Evolutionary conservation across 2,797 vertebrate species (phyloP).

Genomic region (Protosalanx chinensis): DNA sequence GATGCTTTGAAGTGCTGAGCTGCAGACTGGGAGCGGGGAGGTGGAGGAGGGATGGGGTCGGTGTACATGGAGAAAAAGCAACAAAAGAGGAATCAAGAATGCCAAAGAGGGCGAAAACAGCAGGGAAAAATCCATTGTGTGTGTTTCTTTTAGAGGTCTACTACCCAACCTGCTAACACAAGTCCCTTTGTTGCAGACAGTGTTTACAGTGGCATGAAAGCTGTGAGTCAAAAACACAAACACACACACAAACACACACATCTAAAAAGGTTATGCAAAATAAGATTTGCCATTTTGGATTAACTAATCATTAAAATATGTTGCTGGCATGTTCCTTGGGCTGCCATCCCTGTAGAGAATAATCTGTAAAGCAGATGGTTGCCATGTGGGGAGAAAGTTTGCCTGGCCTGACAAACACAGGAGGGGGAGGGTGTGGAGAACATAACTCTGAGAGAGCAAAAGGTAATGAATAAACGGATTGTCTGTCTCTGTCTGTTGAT

Average conservation of each 20-base stretch:
- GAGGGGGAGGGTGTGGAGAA: not conserved
- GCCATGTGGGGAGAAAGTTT: slow-evolving; percentile 42
- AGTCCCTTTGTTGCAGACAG: too few species aligned
- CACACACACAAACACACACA: too few species aligned
- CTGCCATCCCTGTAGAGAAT: slow-evolving; percentile 30
- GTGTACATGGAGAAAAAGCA: slow-evolving; percentile 32
- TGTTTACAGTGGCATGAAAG: too few species aligned
- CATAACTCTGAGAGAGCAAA: slow-evolving; percentile 29
- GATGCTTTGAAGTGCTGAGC: slow-evolving; percentile 66
- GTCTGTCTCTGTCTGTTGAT: slow-evolving; percentile 19
- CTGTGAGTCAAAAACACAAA: too few species aligned
- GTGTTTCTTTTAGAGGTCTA: too few species aligned
- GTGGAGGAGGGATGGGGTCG: slow-evolving; percentile 41
- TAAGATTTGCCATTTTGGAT: not conserved
- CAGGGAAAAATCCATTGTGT: too few species aligned
- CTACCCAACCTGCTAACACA: too few species aligned
- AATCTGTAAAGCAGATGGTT: slow-evolving; percentile 52
- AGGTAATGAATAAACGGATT: slow-evolving; percentile 53
- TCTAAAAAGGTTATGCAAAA: not conserved
- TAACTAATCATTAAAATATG: not conserved
- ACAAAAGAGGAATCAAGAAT: slow-evolving; percentile 30
- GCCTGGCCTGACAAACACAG: slow-evolving; percentile 8
- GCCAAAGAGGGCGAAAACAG: not conserved
- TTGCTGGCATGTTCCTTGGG: slow-evolving; percentile 21
- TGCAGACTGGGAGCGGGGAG: slow-evolving; percentile 45